phyloP scores from a whole-genome alignment of 2,888 invertebrate genomes.

The Macropis europaea region DNA sequence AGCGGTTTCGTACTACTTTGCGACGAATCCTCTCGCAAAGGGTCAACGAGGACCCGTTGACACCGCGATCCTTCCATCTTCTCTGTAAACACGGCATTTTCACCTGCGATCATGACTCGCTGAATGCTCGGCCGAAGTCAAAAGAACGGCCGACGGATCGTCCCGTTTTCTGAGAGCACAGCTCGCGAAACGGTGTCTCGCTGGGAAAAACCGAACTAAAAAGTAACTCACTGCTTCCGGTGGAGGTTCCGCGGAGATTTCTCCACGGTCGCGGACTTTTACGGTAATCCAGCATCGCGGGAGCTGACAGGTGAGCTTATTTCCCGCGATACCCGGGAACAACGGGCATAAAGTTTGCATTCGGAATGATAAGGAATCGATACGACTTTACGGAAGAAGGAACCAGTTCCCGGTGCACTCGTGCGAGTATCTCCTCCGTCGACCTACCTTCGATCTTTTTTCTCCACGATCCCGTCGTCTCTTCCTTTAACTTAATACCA shows the following conservation, averaged over 20 bases:
- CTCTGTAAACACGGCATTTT: slow-evolving; percentile 3
- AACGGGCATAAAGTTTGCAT: slow-evolving; percentile 44
- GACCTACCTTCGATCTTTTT: not conserved
- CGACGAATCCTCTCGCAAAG: not conserved
- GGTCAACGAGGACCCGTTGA: not conserved
- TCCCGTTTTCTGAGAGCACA: slow-evolving; percentile 14
- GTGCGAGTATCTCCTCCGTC: not conserved
- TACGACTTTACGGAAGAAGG: slow-evolving; percentile 10
- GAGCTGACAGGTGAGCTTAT: slow-evolving; percentile 21
- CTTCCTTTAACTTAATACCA: slow-evolving; percentile 42
- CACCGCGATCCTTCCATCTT: not conserved
- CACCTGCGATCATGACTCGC: not conserved
- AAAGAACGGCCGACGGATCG: slow-evolving; percentile 21
- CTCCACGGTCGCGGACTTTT: slow-evolving; percentile 5
- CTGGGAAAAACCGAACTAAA: too few species aligned
- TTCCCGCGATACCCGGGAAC: slow-evolving; percentile 35
- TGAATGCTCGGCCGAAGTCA: not conserved
- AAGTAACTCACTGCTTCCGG: not conserved
- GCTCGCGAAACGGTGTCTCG: slow-evolving; percentile 12
- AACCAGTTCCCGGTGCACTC: slow-evolving; percentile 5
- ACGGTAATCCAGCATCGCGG: slow-evolving; percentile 25
- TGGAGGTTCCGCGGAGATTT: not conserved
- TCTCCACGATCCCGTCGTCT: not conserved
- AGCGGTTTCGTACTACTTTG: slow-evolving; percentile 11
- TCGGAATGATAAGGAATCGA: slow-evolving; percentile 50